Evolutionary conservation across 2,113 vertebrate species (phyloP).

Genomic region (Numenius arquata): DNA sequence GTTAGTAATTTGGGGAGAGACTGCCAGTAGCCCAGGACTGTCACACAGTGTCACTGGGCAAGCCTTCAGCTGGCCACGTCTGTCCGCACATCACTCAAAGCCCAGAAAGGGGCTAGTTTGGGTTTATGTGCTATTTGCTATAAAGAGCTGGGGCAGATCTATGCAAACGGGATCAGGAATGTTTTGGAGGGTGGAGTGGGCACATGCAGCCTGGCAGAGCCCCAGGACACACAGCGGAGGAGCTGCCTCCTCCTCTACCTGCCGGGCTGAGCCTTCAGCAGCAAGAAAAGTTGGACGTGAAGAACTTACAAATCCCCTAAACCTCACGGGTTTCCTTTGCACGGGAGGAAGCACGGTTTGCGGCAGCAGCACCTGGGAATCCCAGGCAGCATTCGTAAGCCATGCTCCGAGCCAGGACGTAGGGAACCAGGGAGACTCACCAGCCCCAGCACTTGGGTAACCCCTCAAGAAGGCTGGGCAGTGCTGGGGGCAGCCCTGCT

Average conservation of each 20-base stretch:
- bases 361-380: neutral
- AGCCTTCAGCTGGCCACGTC: neutral
- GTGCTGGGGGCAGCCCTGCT: neutral
- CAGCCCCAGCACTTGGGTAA: neutral
- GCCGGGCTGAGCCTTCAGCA: neutral
- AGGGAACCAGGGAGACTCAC: neutral
- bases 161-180: neutral
- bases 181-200: neutral
- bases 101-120: neutral
- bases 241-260: neutral
- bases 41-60: neutral
- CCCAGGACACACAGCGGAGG: fast-evolving
- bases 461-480: neutral
- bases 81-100: neutral
- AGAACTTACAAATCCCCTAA: neutral
- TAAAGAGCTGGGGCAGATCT: neutral
- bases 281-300: fast-evolving
- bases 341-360: neutral
- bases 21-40: neutral
- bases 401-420: fast-evolving
- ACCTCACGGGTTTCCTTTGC: neutral
- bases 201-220: neutral
- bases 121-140: neutral
- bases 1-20: fast-evolving
- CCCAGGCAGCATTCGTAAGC: fast-evolving